Conservation (phyloP, 2,113 vertebrate genomes). For the Pedionomus torquatus region DNA sequence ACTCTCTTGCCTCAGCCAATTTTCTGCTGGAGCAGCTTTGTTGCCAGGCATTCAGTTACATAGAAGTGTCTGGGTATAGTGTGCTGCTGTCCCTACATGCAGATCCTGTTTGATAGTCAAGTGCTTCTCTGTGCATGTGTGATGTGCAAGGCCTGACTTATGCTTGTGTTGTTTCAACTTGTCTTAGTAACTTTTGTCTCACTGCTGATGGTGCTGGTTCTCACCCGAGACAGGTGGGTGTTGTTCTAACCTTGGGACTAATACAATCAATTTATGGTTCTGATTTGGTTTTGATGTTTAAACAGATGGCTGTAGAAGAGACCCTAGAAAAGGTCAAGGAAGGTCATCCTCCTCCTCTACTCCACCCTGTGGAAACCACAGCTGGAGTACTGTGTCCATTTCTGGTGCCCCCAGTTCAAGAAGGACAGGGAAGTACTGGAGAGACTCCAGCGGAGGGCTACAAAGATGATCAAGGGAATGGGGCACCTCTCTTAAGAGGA, state of each 20-base stretch:
- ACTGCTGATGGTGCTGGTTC: background rate
- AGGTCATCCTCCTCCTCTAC: no score
- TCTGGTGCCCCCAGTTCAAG: no score
- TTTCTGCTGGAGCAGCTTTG: background rate
- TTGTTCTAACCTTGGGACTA: background rate
- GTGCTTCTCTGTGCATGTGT: background rate
- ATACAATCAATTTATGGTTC: background rate
- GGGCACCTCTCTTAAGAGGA: no score
- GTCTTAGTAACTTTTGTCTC: background rate
- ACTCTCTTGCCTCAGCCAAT: background rate
- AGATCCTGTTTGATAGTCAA: background rate
- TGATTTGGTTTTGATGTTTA: background rate
- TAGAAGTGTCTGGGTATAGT: rapidly evolving
- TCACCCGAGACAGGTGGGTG: background rate
- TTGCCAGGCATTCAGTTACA: background rate
- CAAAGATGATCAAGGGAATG: no score
- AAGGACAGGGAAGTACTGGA: no score
- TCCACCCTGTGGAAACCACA: no score
- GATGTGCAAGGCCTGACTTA: background rate
- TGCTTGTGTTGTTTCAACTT: background rate
- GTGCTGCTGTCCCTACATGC: background rate
- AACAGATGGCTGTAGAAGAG: background rate
- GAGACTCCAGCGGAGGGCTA: no score
- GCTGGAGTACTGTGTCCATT: no score
- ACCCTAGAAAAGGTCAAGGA: background rate